Evolutionary conservation across 2,113 vertebrate species (phyloP).

Genomic region (Stigmatopora nigra): DNA sequence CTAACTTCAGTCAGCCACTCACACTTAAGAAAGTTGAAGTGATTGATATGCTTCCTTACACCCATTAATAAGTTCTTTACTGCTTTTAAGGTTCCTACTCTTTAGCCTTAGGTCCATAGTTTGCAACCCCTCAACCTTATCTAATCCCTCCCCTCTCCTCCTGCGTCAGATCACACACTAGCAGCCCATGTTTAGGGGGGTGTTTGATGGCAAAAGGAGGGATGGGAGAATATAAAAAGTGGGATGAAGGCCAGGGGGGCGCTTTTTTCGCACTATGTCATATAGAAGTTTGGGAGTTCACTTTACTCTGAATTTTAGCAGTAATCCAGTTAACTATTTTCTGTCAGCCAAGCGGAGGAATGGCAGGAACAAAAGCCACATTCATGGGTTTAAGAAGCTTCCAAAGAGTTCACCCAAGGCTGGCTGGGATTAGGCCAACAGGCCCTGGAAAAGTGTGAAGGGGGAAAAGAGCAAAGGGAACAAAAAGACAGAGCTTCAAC

Average conservation of each 20-base stretch:
- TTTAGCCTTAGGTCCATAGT: slow-evolving; percentile 70
- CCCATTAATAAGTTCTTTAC: slow-evolving; percentile 75
- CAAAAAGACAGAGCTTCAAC: slow-evolving; percentile 50
- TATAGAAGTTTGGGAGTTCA: slow-evolving; percentile 78
- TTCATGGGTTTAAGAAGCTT: slow-evolving; percentile 78
- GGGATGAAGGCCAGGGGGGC: slow-evolving; percentile 41
- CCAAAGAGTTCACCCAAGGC: slow-evolving; percentile 76
- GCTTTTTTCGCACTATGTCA: slow-evolving; percentile 65
- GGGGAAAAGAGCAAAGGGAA: slow-evolving; percentile 64
- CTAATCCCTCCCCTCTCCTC: slow-evolving; percentile 64
- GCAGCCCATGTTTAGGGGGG: slow-evolving; percentile 57
- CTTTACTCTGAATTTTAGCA: slow-evolving; percentile 78
- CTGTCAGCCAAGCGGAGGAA: slow-evolving; percentile 78
- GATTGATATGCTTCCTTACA: slow-evolving; percentile 73
- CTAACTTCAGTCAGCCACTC: slow-evolving; percentile 18
- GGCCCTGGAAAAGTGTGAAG: slow-evolving; percentile 66
- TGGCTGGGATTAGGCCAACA: slow-evolving; percentile 72
- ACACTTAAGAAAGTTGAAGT: slow-evolving; percentile 62
- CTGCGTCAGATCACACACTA: slow-evolving; percentile 60
- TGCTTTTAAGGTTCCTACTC: slow-evolving; percentile 70
- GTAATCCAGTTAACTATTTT: slow-evolving; percentile 83
- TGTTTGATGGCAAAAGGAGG: slow-evolving; percentile 46
- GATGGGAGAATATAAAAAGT: slow-evolving; percentile 50
- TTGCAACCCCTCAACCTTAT: slow-evolving; percentile 71
- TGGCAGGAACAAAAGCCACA: slow-evolving; percentile 76